phyloP scores from a whole-genome alignment of 1,140 invertebrate species.

The Ridgeia piscesae region DNA sequence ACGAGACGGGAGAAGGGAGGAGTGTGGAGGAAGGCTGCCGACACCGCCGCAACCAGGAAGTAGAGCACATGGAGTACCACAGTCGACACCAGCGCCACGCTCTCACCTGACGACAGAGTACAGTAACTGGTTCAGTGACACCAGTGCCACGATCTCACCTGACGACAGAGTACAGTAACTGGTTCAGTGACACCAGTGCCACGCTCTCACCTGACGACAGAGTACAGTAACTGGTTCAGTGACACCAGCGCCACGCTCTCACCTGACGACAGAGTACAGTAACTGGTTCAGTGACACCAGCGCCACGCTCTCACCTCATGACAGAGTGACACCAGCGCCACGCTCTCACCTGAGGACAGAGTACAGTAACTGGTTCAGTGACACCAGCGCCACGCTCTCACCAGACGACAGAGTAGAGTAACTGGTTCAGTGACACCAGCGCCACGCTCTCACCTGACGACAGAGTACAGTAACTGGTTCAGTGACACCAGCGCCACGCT shows the following conservation, averaged over 20 bases:
- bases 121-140: too few relatives aligned
- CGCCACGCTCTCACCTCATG: conserved; percentile 44
- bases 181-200: not conserved
- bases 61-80: conserved; percentile 48
- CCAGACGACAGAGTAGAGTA: conserved; percentile 41
- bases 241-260: conserved; percentile 43
- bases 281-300: too few relatives aligned
- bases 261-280: conserved; percentile 40
- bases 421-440: too few relatives aligned
- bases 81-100: conserved; percentile 40
- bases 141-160: conserved; percentile 45
- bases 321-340: conserved; percentile 39
- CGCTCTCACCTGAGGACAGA: conserved; percentile 42
- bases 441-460: conserved; percentile 44
- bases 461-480: too few relatives aligned
- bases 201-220: too few relatives aligned
- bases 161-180: not conserved
- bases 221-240: too few relatives aligned
- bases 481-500: conserved; percentile 43
- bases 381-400: conserved; percentile 42
- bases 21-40: conserved; percentile 42
- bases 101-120: conserved; percentile 39
- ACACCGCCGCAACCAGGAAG: conserved; percentile 45
- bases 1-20: conserved; percentile 35
- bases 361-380: too few relatives aligned